A percentile compares a stretch with the other conserved stretches of the same genome.
These are phyloP conservation scores for Eurois occulta DNA, from an alignment of 2,888 invertebrate genomes.

Conservation along the genomic window DNA sequence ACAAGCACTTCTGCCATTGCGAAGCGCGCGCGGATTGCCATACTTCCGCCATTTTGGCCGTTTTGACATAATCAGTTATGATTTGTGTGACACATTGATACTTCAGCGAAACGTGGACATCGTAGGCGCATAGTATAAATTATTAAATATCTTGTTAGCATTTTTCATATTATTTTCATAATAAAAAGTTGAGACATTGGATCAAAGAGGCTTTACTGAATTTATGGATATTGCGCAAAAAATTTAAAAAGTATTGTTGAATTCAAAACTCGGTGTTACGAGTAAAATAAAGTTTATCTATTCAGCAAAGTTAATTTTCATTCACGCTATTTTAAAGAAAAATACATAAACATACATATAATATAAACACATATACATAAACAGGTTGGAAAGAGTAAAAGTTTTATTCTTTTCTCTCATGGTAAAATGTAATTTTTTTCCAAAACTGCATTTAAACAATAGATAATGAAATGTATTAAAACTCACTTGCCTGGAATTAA, in stretches of 20 bases:
- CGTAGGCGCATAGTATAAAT: conserved; percentile 50
- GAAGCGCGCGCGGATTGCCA: conserved; percentile 20
- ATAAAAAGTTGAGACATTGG: conserved; percentile 12
- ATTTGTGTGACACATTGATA: conserved; percentile 62
- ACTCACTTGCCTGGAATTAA: not conserved
- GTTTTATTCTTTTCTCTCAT: not conserved
- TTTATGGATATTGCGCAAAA: conserved; percentile 12
- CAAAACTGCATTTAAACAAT: not conserved
- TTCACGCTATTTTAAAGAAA: too few species aligned
- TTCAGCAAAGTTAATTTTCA: not conserved
- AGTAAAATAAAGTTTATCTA: not conserved
- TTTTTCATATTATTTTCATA: conserved; percentile 19
- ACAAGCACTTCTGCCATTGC: conserved; percentile 17
- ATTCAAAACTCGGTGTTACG: not conserved
- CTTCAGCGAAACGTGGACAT: conserved; percentile 28
- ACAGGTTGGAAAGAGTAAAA: not conserved
- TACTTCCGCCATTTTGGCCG: conserved; percentile 47
- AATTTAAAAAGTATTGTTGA: not conserved
- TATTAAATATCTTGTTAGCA: conserved; percentile 30
- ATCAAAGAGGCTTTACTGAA: conserved; percentile 2
- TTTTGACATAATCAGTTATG: conserved; percentile 54
- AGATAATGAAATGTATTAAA: not conserved
- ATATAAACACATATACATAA: too few species aligned
- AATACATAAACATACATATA: too few species aligned
- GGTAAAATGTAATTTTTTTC: not conserved